These are phyloP conservation scores for Sylvietta virens DNA, from an alignment of 2,113 vertebrate species.

Conservation along the genomic window DNA sequence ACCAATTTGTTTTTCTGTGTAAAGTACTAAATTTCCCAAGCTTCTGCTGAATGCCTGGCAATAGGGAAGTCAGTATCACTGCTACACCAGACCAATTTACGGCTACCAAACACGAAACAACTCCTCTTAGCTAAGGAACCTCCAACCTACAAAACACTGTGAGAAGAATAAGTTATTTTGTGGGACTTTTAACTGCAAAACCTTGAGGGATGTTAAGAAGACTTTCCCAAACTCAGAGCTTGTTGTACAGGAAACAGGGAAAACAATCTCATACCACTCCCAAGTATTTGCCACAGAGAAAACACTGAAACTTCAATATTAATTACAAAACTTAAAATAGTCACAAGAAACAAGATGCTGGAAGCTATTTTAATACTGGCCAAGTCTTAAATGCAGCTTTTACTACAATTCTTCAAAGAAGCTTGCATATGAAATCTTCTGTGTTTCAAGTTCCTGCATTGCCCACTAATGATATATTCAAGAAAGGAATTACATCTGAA, in stretches of 20 bases:
- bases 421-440: not conserved
- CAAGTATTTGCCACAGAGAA: not conserved
- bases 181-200: not conserved
- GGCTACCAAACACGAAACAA: not conserved
- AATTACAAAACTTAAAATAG: not conserved
- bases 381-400: not conserved
- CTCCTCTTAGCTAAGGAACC: too few species aligned
- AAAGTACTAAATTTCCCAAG: not conserved
- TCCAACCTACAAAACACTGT: not conserved
- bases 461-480: not conserved
- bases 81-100: not conserved
- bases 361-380: not conserved
- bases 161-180: not conserved
- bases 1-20: not conserved
- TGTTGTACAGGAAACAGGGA: not conserved
- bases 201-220: not conserved
- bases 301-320: not conserved
- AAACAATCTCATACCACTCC: not conserved
- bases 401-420: not conserved
- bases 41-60: not conserved
- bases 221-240: not conserved
- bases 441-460: not conserved
- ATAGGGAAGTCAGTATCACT: not conserved
- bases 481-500: not conserved
- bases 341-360: not conserved